Evolutionary conservation across 1,140 invertebrate species (phyloP).

Genomic region (Bombus superbus): DNA sequence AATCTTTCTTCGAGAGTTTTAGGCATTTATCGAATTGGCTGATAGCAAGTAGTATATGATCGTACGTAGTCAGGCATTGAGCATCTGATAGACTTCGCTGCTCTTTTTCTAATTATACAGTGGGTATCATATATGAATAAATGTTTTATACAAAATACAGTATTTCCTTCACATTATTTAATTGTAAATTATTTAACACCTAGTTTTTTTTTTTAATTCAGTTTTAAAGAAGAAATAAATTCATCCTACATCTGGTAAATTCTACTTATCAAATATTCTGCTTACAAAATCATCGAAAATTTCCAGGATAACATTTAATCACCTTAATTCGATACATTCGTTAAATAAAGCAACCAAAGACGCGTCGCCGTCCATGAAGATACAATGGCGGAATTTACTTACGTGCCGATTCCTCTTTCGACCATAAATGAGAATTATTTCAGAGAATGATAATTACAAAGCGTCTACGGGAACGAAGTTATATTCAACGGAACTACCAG

Average conservation of each 20-base stretch:
- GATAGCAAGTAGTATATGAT: neutral
- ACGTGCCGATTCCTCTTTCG: constrained; percentile 6
- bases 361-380: too few species aligned
- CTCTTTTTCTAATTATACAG: too few species aligned
- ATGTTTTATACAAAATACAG: neutral
- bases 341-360: neutral
- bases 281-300: neutral
- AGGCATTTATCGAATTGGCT: neutral
- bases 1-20: neutral
- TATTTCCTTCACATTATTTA: neutral
- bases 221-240: neutral
- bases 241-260: neutral
- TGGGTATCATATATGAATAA: too few species aligned
- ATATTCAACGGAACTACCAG: constrained; percentile 22
- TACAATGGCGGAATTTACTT: constrained; percentile 5
- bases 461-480: constrained; percentile 33
- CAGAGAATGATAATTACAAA: constrained; percentile 38
- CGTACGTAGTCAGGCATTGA: neutral
- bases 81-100: neutral
- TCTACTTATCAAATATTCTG: neutral
- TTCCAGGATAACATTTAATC: neutral
- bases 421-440: constrained; percentile 38
- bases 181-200: neutral
- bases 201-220: neutral
- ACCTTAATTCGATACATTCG: neutral